Evolutionary conservation across 2,113 vertebrate species (phyloP), one percentile per base, ranked within the genome.

Genomic region (Typhlomys cinereus): DNA sequence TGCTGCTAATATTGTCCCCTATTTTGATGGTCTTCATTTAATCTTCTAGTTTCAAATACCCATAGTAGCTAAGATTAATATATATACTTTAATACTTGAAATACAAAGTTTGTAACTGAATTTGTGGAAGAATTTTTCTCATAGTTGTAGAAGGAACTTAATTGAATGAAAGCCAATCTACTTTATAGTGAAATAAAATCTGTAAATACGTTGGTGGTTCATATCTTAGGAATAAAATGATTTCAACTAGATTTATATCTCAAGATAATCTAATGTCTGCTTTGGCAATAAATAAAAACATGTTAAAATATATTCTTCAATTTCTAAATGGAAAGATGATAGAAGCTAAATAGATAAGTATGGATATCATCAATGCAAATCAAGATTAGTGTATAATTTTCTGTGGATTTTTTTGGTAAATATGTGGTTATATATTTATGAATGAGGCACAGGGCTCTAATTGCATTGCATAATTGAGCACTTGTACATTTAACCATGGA

Each of bases 231-330:
- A 2, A 36, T 57, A 79, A 94, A 85, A 85, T 85, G 62, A 66
- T 71, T n/a, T 94, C 93, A 93, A 81, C 57, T 15, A 75, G 48
- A 20, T 75, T 0, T 46, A 88, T 79, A 91, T 95, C 85, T 2
- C 29, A 83, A 82, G 2, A 0, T 62, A 92, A 94, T 73, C 12
- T 86, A 86, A 88, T 95, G 2, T 52, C 85, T 25, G 34, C 1
- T 67, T 96, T 92, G 3, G 25, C 66, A 48, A 44, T 89, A 81
- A 76, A 21, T 85, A 39, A 89, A 70, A 74, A 78, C 50, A 88
- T 54, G 48, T 93, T 59, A 83, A 75, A 94, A 85, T 73, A 48
- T 85, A 44, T 90, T 73, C 36, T 48, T 82, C 34, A n/a, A 25
- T 73, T 54, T 15, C 82, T 78, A 86, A 88, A 78, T 6, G 34